Evolutionary conservation across 2,113 vertebrate species (phyloP).

Genomic region (Baryphthengus martii): DNA sequence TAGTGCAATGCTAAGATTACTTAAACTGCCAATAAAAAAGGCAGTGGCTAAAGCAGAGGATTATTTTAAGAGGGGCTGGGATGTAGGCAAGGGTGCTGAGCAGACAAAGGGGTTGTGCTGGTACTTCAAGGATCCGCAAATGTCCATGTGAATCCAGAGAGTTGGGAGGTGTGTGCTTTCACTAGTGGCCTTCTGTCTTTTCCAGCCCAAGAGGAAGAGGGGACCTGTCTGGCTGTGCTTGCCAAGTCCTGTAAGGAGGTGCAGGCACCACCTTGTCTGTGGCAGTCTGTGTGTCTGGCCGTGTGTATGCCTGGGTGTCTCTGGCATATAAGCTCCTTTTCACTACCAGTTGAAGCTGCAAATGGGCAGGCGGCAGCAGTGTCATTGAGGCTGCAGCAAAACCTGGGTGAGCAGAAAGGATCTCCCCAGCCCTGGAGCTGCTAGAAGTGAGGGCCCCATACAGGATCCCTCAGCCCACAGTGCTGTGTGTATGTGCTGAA

Average conservation of each 20-base stretch:
- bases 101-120: neutral
- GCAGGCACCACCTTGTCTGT: neutral
- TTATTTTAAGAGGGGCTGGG: neutral
- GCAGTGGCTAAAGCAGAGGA: neutral
- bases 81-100: neutral
- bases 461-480: neutral
- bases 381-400: neutral
- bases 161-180: neutral
- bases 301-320: rapidly evolving
- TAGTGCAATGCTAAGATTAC: neutral
- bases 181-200: neutral
- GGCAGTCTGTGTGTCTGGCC: neutral
- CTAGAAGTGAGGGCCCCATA: neutral
- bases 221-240: neutral
- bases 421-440: neutral
- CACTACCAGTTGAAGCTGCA: neutral
- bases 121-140: neutral
- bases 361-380: neutral
- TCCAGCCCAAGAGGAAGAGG: neutral
- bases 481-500: neutral
- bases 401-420: neutral
- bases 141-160: neutral
- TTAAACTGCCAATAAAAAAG: neutral
- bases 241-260: rapidly evolving
- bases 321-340: neutral